Base-by-base conservation (phyloP, 2,797 vertebrate genomes). In the Parauchenoglanis ngamensis region DNA sequence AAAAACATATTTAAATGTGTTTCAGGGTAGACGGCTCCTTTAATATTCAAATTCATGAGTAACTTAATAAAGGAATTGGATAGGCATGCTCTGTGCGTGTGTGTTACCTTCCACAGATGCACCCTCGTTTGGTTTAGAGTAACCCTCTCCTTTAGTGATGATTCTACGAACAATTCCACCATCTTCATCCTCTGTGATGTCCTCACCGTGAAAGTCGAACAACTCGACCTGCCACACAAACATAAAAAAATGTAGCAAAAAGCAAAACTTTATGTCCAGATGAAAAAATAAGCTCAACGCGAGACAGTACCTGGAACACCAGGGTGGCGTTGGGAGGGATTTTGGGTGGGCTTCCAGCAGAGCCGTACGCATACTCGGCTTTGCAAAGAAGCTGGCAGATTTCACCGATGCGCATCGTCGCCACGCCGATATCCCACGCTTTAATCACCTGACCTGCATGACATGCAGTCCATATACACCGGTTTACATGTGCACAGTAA, bases 391-490 rank as follows among this genome's bases (percentile, higher is more conserved):
- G 93, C 75, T 96, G 96, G 92, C 97, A 97, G 86, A 98, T 89
- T 93, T 99, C 98, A 0, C 98, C 98, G 3, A 95, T 89, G 92
- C 96, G 98, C 98, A 99, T 99, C 5, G 98, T 98, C 0, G 96
- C 97, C 23, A 99, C 94, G 10, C 97, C 98, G 21, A 98, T 94
- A 92, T 99, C 98, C 98, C 98, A 99, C 25, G 98, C 98, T 93
- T 98, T 98, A 92, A 99, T 99, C 87, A 99, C 98, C 92, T 98
- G 97, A 91, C 97, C 98, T 99, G 84, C 88, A 87, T 76, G 73
- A 31, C 28, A 79, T 65, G 19, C 57, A 8, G 11, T 13, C 4
- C 12, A 63, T n/a, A 63, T n/a, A 49, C 49, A 49, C 49, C 0
- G 49, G 49, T 49, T 49, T 19, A 8, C 15, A 78, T 8, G 12